phyloP scores from a whole-genome alignment of 2,797 vertebrate genomes.

The Anableps anableps region DNA sequence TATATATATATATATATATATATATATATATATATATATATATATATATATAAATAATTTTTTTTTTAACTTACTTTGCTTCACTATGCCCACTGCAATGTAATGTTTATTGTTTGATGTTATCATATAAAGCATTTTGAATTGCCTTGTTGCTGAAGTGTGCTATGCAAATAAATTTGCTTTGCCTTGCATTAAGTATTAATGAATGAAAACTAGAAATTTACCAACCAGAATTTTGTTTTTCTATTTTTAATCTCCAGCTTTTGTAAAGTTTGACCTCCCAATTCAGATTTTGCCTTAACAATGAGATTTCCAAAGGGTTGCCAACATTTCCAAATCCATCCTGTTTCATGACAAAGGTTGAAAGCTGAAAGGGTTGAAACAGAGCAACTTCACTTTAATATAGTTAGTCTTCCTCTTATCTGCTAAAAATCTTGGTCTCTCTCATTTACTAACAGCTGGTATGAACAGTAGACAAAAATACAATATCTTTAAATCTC shows the following conservation, averaged over 20 bases:
- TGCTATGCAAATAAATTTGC: too few relatives aligned
- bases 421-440: background rate
- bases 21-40: too few relatives aligned
- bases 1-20: too few relatives aligned
- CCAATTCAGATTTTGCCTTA: background rate
- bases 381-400: background rate
- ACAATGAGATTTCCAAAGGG: background rate
- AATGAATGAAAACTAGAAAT: background rate
- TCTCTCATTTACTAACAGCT: background rate
- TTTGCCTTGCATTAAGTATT: background rate
- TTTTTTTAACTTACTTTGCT: too few relatives aligned
- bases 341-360: background rate
- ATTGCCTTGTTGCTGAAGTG: too few relatives aligned
- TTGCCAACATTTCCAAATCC: constrained; percentile 2
- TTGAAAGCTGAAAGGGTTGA: background rate
- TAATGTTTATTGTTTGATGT: too few relatives aligned
- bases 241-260: background rate
- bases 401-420: background rate
- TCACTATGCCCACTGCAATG: too few relatives aligned
- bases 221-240: background rate
- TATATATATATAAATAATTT: too few relatives aligned
- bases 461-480: background rate
- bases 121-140: too few relatives aligned
- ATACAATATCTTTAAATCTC: background rate
- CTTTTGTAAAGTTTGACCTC: background rate